These are phyloP conservation scores for Saccopteryx leptura DNA, from an alignment of 2,113 vertebrate genomes.

Conservation along the genomic window DNA sequence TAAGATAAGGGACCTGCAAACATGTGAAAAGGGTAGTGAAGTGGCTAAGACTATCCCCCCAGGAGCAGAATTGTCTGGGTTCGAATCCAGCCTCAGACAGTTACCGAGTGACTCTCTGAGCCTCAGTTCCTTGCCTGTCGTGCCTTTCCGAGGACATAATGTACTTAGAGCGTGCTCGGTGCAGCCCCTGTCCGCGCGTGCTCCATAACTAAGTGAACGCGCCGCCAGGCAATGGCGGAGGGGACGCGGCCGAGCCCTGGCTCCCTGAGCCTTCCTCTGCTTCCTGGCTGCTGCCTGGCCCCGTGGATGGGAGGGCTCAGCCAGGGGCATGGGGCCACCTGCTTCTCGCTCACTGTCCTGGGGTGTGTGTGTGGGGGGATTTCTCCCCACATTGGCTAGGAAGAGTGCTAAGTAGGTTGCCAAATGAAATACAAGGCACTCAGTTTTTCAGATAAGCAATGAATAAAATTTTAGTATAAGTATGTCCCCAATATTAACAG, in stretches of 20 bases:
- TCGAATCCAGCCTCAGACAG: not conserved
- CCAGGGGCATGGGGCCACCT: no score
- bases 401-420: not conserved
- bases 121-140: not conserved
- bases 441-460: not conserved
- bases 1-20: not conserved
- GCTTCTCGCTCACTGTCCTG: not conserved
- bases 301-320: not conserved
- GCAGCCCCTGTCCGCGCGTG: not conserved
- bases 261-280: not conserved
- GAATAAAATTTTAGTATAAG: not conserved
- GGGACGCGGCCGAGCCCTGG: no score
- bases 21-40: not conserved
- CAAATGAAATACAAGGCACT: not conserved
- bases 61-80: not conserved
- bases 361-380: not conserved
- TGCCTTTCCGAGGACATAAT: not conserved
- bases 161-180: no score
- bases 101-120: not conserved
- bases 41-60: not conserved
- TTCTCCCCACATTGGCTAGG: not conserved
- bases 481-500: not conserved
- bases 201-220: not conserved
- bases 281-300: no score
- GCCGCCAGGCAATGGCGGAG: rapidly evolving